Base-by-base conservation (phyloP, 2,797 vertebrate species). In the Diplodus puntazzo region DNA sequence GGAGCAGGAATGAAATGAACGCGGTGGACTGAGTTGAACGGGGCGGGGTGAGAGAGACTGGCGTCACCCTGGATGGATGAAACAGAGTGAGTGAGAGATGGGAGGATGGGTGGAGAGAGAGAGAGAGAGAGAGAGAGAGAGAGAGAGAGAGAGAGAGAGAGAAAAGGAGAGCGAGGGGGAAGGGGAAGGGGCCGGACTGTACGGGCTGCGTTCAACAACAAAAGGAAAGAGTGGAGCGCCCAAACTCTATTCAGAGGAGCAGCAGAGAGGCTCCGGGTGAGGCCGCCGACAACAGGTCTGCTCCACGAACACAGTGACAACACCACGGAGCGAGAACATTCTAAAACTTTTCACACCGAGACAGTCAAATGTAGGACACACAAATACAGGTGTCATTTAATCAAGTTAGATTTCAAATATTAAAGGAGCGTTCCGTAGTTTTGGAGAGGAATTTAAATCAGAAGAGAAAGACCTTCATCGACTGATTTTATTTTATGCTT, bases 1-100 rank as follows among this genome's bases (percentile, higher is more conserved):
- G 90, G 96, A 96, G 94, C 96, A 97, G 97, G 98, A 98, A 98
- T 99, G 97, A 98, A 96, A 97, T 97, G 97, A 98, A 98, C 97
- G 97, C 96, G 55, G 95, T 91, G 95, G 95, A 96, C 95, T 93
- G 96, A 97, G 96, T 95, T 95, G 92, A 95, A 95, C 94, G 89
- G 96, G 95, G 95, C 94, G 95, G 95, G 91, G 92, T 90, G 84
- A 86, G 86, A 90, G 94, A 73, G 80, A 55, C 87, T 96, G 95
- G 96, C 96, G 96, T 96, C 96, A 96, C 95, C 94, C 93, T 93
- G 94, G 90, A 94, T 89, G 92, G 92, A 88, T 88, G 89, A 81
- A 88, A 91, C 81, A 82, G 91, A 94, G 94, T 83, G 89, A 91
- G 90, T 79, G 86, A 90, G 86, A 78, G 86, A 85, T 79, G 66